Percentiles rank a stretch among this genome's conserved stretches.
These are phyloP conservation scores for Apistogramma diplotaenia DNA, from an alignment of 2,113 vertebrate species.

Conservation along the genomic window DNA sequence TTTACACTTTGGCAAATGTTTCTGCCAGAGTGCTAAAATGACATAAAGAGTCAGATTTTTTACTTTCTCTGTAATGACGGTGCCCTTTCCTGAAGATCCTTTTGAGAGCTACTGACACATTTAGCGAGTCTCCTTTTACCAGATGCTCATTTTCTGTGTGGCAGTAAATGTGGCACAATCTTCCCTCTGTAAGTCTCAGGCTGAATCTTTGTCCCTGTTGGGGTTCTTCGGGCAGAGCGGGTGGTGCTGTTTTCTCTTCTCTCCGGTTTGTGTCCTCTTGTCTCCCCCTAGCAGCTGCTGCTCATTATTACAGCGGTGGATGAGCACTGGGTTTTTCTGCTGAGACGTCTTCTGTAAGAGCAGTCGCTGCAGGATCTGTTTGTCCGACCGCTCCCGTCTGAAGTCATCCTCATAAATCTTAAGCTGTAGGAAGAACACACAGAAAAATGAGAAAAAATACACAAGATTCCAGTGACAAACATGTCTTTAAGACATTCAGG, in stretches of 20 bases:
- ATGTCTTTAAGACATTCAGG: background rate
- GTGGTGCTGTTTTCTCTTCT: constrained; percentile 51
- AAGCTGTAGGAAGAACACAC: constrained; percentile 58
- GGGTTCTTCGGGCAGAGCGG: constrained; percentile 63
- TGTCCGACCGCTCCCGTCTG: constrained; percentile 77
- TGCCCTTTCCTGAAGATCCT: background rate
- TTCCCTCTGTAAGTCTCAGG: constrained; percentile 3
- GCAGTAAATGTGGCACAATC: background rate
- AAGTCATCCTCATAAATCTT: constrained; percentile 83
- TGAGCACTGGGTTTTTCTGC: constrained; percentile 63
- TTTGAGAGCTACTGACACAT: background rate
- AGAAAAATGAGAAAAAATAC: background rate
- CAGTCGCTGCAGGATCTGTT: constrained; percentile 79
- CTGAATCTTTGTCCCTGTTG: constrained; percentile 39
- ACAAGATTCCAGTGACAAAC: background rate
- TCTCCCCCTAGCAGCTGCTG: constrained; percentile 56
- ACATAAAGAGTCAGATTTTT: background rate
- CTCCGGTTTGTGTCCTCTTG: constrained; percentile 41
- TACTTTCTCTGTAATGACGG: background rate
- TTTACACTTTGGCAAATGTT: background rate
- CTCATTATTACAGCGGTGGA: constrained; percentile 79
- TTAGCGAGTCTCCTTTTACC: background rate
- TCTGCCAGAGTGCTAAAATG: background rate
- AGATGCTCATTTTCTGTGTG: background rate
- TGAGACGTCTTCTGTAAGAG: constrained; percentile 69